Evolutionary conservation across 2,797 vertebrate species (phyloP).

Genomic region (Pelodytes ibericus): DNA sequence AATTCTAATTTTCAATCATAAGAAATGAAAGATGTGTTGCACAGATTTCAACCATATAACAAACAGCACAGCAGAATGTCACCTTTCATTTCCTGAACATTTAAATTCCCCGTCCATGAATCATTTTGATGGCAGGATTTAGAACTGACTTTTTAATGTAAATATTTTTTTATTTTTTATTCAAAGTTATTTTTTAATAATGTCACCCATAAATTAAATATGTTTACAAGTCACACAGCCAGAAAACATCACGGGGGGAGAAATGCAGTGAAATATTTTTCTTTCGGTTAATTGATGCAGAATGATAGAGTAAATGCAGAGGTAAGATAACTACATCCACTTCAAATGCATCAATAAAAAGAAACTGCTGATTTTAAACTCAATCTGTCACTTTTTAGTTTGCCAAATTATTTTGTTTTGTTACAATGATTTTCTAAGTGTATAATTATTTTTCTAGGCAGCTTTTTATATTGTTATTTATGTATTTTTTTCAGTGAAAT

Average conservation of each 20-base stretch:
- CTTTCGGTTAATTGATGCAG: background rate
- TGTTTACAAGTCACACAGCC: background rate
- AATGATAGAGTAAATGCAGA: background rate
- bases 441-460: slow-evolving; percentile 65
- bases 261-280: background rate
- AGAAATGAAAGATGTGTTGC: too few species aligned
- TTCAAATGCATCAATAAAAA: background rate
- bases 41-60: too few species aligned
- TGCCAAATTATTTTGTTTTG: slow-evolving; percentile 63
- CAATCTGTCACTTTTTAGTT: slow-evolving; percentile 62
- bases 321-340: background rate
- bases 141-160: background rate
- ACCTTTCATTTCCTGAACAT: background rate
- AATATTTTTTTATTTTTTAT: background rate
- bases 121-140: background rate
- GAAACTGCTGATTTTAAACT: slow-evolving; percentile 3
- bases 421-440: slow-evolving; percentile 58
- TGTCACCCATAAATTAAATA: background rate
- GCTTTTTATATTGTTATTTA: slow-evolving; percentile 55
- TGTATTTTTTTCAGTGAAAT: slow-evolving; percentile 61
- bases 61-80: too few species aligned
- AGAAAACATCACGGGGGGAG: background rate
- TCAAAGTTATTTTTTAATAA: background rate
- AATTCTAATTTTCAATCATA: too few species aligned
- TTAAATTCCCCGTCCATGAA: background rate